Base-by-base conservation (phyloP, 2,797 vertebrate genomes). In the Ataeniobius toweri region DNA sequence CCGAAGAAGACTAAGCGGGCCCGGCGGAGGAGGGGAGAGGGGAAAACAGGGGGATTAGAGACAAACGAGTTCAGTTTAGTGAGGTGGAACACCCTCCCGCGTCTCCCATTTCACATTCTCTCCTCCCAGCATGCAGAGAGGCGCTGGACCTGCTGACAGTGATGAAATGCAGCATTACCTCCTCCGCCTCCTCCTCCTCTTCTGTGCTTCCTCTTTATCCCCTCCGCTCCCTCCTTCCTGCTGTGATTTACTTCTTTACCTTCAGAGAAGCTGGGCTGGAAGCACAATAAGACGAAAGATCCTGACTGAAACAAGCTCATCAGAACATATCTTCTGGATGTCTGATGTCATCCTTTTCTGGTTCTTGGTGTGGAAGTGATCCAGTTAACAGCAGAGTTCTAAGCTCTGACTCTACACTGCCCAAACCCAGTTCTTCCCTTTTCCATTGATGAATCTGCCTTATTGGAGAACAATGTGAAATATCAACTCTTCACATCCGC, bases 71-170 rank as follows among this genome's bases (percentile, higher is more conserved):
- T 51, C 59, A 67, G 83, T 75, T 83, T 85, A 88, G 78, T 65
- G 81, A 89, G 86, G 70, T 79, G 78, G 82, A 89, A 89, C 86
- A 76, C 75, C 80, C 76, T 74, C 85, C 83, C 73, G 82, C 3
- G 46, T 55, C 71, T 82, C 73, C 73, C 80, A 50, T 50, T 67
- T 81, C 75, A 63, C 72, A 46, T 67, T 59, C 50, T 75, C 67
- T 79, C 53, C 22, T 77, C 81, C 75, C 81, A 72, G 84, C 83
- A 84, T 79, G 80, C 73, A 0, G 56, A 80, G 81, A 13, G 67
- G 71, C 13, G 5, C 73, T 74, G 13, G 24, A 74, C 68, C 51
- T 14, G 44, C 80, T 85, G 83, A 86, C 86, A 85, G 80, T 85
- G 80, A 90, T 86, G 85, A 86, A 90, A 79, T 13, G 22, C 83